These are phyloP conservation scores for Siniperca knerii DNA, from an alignment of 2,113 vertebrate genomes.

Conservation along the genomic window DNA sequence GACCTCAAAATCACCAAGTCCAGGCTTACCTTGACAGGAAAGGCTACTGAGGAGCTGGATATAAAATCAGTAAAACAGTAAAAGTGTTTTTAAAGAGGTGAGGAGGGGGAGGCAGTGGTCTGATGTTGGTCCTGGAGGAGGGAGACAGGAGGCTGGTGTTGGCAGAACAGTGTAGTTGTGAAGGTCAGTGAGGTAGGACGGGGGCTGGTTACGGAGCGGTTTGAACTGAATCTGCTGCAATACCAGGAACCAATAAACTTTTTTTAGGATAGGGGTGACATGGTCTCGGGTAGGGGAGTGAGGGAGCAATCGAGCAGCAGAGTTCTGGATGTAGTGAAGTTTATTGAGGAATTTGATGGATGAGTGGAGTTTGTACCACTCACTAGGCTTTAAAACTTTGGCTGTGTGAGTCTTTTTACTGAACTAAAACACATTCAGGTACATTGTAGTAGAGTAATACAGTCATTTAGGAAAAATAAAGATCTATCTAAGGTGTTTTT, in stretches of 20 bases:
- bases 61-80: neutral
- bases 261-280: neutral
- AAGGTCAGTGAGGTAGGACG: conserved; percentile 33
- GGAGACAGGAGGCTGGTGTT: conserved; percentile 26
- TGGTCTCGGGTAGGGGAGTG: too few species aligned
- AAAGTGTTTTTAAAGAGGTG: conserved; percentile 8
- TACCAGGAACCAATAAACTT: neutral
- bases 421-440: neutral
- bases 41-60: neutral
- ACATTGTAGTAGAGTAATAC: neutral
- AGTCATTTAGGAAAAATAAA: neutral
- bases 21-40: neutral
- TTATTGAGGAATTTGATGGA: too few species aligned
- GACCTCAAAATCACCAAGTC: neutral
- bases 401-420: neutral
- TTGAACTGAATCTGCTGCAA: neutral
- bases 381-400: neutral
- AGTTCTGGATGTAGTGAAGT: neutral
- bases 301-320: neutral
- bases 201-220: neutral
- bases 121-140: conserved; percentile 23
- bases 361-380: too few species aligned
- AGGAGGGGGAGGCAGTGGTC: conserved; percentile 5
- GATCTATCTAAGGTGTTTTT: neutral
- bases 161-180: conserved; percentile 7